Evolutionary conservation across 1,140 invertebrate genomes (phyloP), one percentile per base, ranked within the genome.

Genomic region (Penaeus chinensis): DNA sequence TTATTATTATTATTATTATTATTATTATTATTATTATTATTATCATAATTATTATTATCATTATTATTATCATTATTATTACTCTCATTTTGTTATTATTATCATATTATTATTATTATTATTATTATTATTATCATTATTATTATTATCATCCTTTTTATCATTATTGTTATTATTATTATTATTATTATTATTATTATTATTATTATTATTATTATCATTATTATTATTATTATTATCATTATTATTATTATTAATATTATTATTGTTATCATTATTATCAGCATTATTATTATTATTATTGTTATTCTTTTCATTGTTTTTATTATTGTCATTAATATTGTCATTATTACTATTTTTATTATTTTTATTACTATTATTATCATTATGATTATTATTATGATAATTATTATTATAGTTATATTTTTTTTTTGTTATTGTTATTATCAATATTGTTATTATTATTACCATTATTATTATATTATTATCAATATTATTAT

Each of bases 121-220:
- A 66, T 5, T 66, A 8, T 5, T 4, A 66, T 13, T 66, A 66
- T 66, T 66, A 66, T 8, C 5, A 66, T 66, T 66, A 66, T 66
- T 66, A 66, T 66, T 66, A 66, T 66, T 8, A 66, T 66, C 4
- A 66, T 66, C 5, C 3, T 66, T 13, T 4, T 66, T 66, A 66
- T 66, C 5, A 8, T 66, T 22, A 66, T 66, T 66, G 5, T 66
- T 66, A 66, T 66, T 66, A 66, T 66, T 8, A 66, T 66, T 66
- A 66, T 66, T 66, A 66, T 66, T 66, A 66, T 66, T 66, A 66
- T 66, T 66, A 66, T 66, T 66, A 66, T 66, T 8, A 66, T 66
- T 24, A 66, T 66, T 66, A 66, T 66, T 66, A 66, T 66, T 24
- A 66, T 66, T 24, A 66, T 66, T 24, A 66, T 66, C 4, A 66